Conservation (phyloP, 2,113 vertebrate genomes). For the Crypturellus undulatus region DNA sequence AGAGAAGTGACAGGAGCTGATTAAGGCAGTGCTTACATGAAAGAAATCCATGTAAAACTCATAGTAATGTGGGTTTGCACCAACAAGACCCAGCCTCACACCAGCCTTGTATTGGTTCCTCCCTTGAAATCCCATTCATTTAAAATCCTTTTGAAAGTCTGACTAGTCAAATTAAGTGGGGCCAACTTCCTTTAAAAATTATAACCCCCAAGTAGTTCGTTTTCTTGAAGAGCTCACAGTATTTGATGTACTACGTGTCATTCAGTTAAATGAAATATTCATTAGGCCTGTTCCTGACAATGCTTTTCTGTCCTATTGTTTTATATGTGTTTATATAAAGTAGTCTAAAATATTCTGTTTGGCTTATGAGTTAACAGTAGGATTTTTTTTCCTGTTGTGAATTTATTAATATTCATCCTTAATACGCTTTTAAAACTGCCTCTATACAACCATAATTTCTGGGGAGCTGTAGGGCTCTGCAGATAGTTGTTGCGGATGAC, state of each 20-base stretch:
- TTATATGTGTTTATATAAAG: not conserved
- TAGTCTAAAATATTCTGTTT: not conserved
- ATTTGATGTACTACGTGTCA: not conserved
- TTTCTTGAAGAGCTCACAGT: not conserved
- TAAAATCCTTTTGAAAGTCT: not conserved
- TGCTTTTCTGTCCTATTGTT: not conserved
- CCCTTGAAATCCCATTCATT: not conserved
- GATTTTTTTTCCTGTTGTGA: not conserved
- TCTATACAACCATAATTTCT: not conserved
- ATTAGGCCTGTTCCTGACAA: not conserved
- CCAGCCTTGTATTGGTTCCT: not conserved
- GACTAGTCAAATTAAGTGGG: not conserved
- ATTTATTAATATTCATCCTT: not conserved
- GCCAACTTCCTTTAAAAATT: not conserved
- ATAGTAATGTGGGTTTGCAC: no score
- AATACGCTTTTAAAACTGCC: not conserved
- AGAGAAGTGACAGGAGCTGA: not conserved
- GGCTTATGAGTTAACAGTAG: not conserved
- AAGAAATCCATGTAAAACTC: not conserved
- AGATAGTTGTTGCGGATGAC: not conserved
- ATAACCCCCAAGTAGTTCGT: not conserved
- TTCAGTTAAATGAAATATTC: not conserved
- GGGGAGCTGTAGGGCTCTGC: not conserved
- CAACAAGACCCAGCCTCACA: no score
- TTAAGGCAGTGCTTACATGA: not conserved